phyloP scores from a whole-genome alignment of 2,797 vertebrate genomes.

The Melanotaenia maccullochi region DNA sequence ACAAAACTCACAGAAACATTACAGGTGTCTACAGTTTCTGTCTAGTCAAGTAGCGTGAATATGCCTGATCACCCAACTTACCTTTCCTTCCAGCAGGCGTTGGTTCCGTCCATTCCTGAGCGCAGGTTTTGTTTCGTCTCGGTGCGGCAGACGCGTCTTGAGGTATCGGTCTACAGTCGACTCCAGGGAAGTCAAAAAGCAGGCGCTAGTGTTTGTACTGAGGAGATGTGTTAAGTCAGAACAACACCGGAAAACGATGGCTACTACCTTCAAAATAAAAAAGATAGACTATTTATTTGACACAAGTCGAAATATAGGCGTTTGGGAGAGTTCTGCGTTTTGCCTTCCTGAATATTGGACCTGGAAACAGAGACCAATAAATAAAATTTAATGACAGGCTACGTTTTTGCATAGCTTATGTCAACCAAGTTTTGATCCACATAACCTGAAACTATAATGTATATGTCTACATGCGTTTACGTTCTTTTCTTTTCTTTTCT shows the following conservation, averaged over 20 bases:
- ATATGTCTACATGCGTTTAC: neutral
- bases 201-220: constrained; percentile 48
- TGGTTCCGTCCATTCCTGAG: constrained; percentile 13
- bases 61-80: constrained; percentile 26
- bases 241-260: constrained; percentile 2
- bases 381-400: too few species aligned
- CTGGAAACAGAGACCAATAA: too few species aligned
- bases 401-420: too few species aligned
- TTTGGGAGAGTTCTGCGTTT: too few species aligned
- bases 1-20: neutral
- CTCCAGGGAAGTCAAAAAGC: constrained; percentile 49
- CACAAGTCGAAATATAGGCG: too few species aligned
- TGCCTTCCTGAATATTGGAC: neutral
- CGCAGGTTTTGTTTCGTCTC: constrained; percentile 31
- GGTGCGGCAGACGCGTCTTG: constrained; percentile 31
- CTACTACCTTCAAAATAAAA: constrained; percentile 63
- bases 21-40: neutral
- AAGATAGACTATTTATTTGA: too few species aligned
- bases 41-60: neutral
- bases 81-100: constrained; percentile 23
- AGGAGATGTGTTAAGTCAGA: constrained; percentile 1
- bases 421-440: too few species aligned
- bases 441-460: too few species aligned
- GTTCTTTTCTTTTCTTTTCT: too few species aligned
- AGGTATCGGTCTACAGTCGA: constrained; percentile 33